Base-by-base conservation (phyloP, 2,888 invertebrate species). In the Ormyrus rosae region DNA sequence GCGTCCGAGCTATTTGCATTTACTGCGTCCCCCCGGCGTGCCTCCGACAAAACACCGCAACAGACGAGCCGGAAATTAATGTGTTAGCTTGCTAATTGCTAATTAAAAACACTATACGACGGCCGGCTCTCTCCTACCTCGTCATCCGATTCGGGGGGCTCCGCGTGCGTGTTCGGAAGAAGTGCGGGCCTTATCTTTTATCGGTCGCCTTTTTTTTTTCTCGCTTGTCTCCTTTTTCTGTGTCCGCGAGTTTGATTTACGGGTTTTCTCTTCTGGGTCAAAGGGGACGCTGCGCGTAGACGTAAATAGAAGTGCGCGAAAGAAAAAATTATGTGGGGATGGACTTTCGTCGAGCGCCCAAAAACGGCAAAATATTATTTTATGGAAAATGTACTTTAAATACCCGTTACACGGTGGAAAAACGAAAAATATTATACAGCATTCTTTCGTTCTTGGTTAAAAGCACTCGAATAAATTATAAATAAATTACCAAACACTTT, bases 21-120 rank as follows among this genome's bases (percentile, higher is more conserved):
- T 79, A 78, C 76, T 64, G 58, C 55, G 55, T 80, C 45, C 58
- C 58, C 34, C 34, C 48, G 60, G 19, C 53, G n/a, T 71, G 64
- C 72, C 75, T 83, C 34, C 85, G 85, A 85, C 86, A 85, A 89
- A 87, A 88, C 84, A 86, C 88, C 88, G 85, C 89, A 87, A 88
- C 87, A 88, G 86, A 88, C 88, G 86, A 88, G 84, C 86, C 87
- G 89, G 90, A 90, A 90, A 90, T 90, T 89, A 90, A 90, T 89
- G 89, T 88, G 88, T 89, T 89, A 87, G 89, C 86, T 85, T 85
- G 87, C 87, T 90, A 90, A 90, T 90, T 90, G 90, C 88, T 89
- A 89, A 90, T 90, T 90, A 90, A 90, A 90, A 90, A 90, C 86
- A 87, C 86, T 85, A 83, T 79, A 76, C 81, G 68, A 53, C 71